These are phyloP conservation scores for Phengaris alcon DNA, from an alignment of 2,888 invertebrate genomes.

Conservation along the genomic window DNA sequence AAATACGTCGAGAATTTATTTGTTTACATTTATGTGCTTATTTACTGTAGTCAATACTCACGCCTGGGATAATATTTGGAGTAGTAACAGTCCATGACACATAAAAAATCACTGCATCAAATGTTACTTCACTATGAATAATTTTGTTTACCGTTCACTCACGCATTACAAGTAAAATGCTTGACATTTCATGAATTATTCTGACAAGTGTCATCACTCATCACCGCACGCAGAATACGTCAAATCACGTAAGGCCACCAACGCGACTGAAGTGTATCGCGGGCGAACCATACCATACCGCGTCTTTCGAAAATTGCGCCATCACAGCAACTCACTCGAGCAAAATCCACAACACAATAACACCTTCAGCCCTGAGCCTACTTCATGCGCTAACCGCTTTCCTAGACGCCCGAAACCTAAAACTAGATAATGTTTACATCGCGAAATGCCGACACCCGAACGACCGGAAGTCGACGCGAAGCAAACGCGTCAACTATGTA, in stretches of 20 bases:
- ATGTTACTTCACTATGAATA: constrained; percentile 70
- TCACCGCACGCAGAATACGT: constrained; percentile 78
- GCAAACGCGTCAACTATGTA: constrained; percentile 88
- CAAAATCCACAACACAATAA: constrained; percentile 78
- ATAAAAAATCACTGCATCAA: constrained; percentile 63
- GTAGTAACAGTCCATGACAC: constrained; percentile 79
- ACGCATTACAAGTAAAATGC: constrained; percentile 70
- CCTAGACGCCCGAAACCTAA: constrained; percentile 67
- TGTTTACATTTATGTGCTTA: constrained; percentile 64
- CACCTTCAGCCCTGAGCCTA: constrained; percentile 77
- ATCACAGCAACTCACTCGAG: constrained; percentile 77
- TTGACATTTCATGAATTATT: constrained; percentile 77
- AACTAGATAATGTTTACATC: constrained; percentile 79
- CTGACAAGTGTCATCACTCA: constrained; percentile 79
- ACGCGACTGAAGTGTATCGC: constrained; percentile 81
- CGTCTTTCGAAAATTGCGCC: constrained; percentile 82
- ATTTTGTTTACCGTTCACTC: constrained; percentile 72
- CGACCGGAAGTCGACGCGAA: constrained; percentile 80
- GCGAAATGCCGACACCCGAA: constrained; percentile 77
- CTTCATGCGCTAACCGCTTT: constrained; percentile 73
- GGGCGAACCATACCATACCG: constrained; percentile 79
- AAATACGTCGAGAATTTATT: constrained; percentile 69
- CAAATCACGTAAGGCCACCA: constrained; percentile 79
- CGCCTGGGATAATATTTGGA: constrained; percentile 78
- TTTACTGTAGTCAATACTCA: constrained; percentile 64